Evolutionary conservation across 2,113 vertebrate species (phyloP), one percentile per base, ranked within the genome.

Genomic region (Erythrolamprus reginae): DNA sequence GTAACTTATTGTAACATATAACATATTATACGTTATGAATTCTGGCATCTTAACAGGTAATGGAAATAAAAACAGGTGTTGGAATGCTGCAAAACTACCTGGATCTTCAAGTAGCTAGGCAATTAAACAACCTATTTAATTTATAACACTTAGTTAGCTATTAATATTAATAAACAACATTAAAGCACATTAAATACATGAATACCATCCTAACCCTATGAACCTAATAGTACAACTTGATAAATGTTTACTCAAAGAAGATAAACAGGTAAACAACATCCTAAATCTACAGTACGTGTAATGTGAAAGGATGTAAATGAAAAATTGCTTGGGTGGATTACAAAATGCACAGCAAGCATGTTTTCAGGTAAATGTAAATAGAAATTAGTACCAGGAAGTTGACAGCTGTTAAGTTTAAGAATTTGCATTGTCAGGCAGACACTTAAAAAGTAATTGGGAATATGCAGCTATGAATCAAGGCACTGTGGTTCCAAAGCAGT

Each of bases 401-500:
- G 89, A 90, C 77, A 92, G 70, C 77, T 88, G 48, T 47, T 77
- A 52, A 83, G 89, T 92, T 84, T 92, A 88, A 84, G 77, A 55
- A 65, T 56, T 90, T 86, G 84, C 21, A 19, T 87, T 90, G 84
- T 70, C 47, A 92, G 55, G 82, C 38, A 87, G 38, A 91, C 17
- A 90, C 52, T 92, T 82, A 55, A 42, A 91, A 91, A 89, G 48
- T 7, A 89, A 45, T 87, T 53, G 89, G 90, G 91, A 92, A 90
- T 50, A 90, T 47, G 89, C 61, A 94, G 89, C 86, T 94, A 93
- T 94, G 93, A 89, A 92, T 93, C 94, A 93, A 47, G 38, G 56
- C 84, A 89, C 92, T 82, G 92, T 42, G 47, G 51, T 91, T 88
- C 53, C 45, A 52, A 61, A 61, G 86, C 53, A n/a, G 90, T 91